These are phyloP conservation scores for Brenthis ino DNA, from an alignment of 2,888 invertebrate genomes.

Conservation along the genomic window DNA sequence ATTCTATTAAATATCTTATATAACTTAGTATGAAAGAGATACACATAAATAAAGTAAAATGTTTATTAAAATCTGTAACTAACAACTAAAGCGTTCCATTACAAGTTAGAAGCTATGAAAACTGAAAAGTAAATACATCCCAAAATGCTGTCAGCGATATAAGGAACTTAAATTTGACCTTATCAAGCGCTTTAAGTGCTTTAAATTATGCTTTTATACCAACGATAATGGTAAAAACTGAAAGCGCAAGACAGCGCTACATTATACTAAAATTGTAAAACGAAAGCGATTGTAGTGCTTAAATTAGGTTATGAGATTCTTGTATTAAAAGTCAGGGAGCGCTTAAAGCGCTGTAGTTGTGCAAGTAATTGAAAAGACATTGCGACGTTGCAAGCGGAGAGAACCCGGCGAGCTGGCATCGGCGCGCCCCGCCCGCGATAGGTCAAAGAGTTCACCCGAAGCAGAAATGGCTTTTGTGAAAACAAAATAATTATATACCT, in stretches of 20 bases:
- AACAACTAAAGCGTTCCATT: too few relatives aligned
- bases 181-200: background rate
- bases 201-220: background rate
- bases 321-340: background rate
- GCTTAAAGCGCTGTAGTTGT: slow-evolving; percentile 15
- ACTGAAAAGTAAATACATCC: too few relatives aligned
- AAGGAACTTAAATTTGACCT: too few relatives aligned
- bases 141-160: too few relatives aligned
- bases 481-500: background rate
- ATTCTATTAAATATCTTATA: too few relatives aligned
- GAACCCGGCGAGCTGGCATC: slow-evolving; percentile 41
- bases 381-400: slow-evolving; percentile 9
- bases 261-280: background rate
- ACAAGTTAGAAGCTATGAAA: too few relatives aligned
- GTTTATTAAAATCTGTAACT: too few relatives aligned
- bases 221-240: background rate
- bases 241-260: slow-evolving; percentile 15
- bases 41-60: too few relatives aligned
- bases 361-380: background rate
- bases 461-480: slow-evolving; percentile 14
- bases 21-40: too few relatives aligned
- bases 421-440: slow-evolving; percentile 34
- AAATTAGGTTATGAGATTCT: background rate
- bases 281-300: background rate
- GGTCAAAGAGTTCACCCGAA: slow-evolving; percentile 14